phyloP scores from a whole-genome alignment of 2,888 invertebrate species.

The Andrena fulva region DNA sequence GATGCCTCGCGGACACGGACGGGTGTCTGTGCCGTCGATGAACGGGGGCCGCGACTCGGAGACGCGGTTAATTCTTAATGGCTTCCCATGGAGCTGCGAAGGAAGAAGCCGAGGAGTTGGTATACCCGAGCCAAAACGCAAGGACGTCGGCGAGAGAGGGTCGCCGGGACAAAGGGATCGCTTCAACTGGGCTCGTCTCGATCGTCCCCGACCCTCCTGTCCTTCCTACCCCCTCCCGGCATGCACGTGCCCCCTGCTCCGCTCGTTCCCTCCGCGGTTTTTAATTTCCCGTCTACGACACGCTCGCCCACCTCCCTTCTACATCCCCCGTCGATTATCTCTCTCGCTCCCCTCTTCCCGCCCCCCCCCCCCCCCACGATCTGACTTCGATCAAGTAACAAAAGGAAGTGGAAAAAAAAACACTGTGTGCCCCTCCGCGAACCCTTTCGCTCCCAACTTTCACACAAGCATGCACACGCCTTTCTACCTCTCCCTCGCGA shows the following conservation, averaged over 20 bases:
- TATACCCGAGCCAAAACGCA: slow-evolving; percentile 13
- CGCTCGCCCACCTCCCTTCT: slow-evolving; percentile 8
- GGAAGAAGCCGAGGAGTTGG: slow-evolving; percentile 20
- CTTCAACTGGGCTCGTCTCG: slow-evolving; percentile 42
- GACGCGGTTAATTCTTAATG: slow-evolving; percentile 37
- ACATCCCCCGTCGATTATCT: neutral
- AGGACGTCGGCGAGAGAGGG: slow-evolving; percentile 45
- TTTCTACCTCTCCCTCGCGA: slow-evolving; percentile 9
- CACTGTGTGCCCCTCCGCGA: slow-evolving; percentile 66
- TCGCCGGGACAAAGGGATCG: slow-evolving; percentile 63
- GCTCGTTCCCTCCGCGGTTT: slow-evolving; percentile 15
- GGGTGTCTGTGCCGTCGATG: neutral
- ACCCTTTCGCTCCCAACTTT: slow-evolving; percentile 35
- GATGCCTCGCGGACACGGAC: slow-evolving; percentile 8
- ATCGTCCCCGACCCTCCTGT: slow-evolving; percentile 39
- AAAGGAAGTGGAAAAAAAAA: slow-evolving; percentile 5
- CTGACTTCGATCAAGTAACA: slow-evolving; percentile 21
- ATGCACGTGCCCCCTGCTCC: neutral
- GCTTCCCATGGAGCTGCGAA: slow-evolving; percentile 15
- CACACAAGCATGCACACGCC: neutral
- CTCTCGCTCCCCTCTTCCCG: neutral
- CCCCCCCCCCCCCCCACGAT: neutral
- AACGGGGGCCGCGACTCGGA: neutral
- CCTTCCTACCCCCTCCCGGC: neutral
- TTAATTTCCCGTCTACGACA: slow-evolving; percentile 49